Evolutionary conservation across 2,888 invertebrate species (phyloP), one percentile per base, ranked within the genome.

Genomic region (Synergus japonicus): DNA sequence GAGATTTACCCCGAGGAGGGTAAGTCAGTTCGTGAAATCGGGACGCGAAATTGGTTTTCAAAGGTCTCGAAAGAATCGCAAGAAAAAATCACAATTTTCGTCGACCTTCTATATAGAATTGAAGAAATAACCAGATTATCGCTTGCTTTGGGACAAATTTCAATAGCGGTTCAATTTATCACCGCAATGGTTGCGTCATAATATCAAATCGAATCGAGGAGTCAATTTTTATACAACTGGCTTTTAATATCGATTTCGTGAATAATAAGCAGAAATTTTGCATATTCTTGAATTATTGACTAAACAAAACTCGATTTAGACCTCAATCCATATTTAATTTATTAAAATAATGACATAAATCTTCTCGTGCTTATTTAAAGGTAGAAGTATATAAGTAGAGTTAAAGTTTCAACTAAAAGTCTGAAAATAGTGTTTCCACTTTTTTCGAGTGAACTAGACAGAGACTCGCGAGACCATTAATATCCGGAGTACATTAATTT

Each of bases 401-500:
- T 49, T 49, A 15, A 69, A 49, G 29, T 46, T 37, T 15, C 13
- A 69, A 69, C 29, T 49, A 69, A 69, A 49, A 69, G 69, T 49
- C 49, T 69, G 29, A 37, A 69, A 69, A 69, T 69, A 69, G 49
- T 69, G 29, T 69, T 69, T 69, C 37, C 7, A 69, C 13, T 69
- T 69, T 69, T 29, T 69, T 49, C 37, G 64, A 64, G 63, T 76
- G 82, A 83, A 83, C 82, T 81, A 84, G 84, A 81, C 81, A 80
- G 82, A 67, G 67, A 82, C 82, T 84, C 82, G 83, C 80, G 82
- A 81, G 88, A 89, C 89, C 91, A 89, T 91, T 90, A 91, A 90
- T 90, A 88, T 89, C 90, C 88, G 83, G 85, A 88, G 86, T 88
- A 90, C 90, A 90, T 90, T 90, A 90, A 90, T 90, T 90, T 90